Percentiles rank a stretch among this genome's conserved stretches.
These are phyloP conservation scores for Brenthis daphne DNA, from an alignment of 2,888 invertebrate species.

Conservation along the genomic window DNA sequence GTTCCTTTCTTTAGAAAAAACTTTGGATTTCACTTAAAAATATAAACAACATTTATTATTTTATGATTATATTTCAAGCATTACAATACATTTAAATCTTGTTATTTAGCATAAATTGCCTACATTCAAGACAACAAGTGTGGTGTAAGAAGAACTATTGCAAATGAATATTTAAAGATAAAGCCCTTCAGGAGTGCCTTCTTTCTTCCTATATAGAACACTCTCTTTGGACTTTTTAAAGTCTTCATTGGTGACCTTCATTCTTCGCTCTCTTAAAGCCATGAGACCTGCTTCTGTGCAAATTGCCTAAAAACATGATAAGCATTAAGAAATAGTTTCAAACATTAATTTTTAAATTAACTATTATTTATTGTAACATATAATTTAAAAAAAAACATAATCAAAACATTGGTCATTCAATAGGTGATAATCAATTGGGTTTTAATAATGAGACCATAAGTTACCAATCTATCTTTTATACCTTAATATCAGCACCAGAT, in stretches of 20 bases:
- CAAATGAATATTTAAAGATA: conserved; percentile 89
- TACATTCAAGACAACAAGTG: conserved; percentile 7
- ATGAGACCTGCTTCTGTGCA: conserved; percentile 99
- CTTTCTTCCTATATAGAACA: conserved; percentile 99
- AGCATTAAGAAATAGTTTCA: background rate
- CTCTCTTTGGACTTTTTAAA: conserved; percentile 99
- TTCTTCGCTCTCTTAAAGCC: conserved; percentile 97
- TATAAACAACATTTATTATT: conserved; percentile 1
- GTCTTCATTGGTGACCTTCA: conserved; percentile 99
- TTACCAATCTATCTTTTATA: conserved; percentile 46
- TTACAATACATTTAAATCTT: conserved; percentile 22
- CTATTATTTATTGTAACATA: no score
- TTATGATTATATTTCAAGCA: conserved; percentile 22
- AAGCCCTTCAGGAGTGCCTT: conserved; percentile 99
- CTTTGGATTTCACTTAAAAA: background rate
- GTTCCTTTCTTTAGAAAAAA: no score
- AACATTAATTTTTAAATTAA: background rate
- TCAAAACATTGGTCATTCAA: no score
- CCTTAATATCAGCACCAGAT: conserved; percentile 97
- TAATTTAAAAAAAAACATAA: no score
- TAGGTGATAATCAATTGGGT: no score
- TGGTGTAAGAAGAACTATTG: conserved; percentile 3
- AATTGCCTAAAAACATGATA: conserved; percentile 88
- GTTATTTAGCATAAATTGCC: conserved; percentile 6
- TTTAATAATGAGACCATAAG: no score